Conservation (phyloP, 2,888 invertebrate genomes). For the Rhingia campestris region DNA sequence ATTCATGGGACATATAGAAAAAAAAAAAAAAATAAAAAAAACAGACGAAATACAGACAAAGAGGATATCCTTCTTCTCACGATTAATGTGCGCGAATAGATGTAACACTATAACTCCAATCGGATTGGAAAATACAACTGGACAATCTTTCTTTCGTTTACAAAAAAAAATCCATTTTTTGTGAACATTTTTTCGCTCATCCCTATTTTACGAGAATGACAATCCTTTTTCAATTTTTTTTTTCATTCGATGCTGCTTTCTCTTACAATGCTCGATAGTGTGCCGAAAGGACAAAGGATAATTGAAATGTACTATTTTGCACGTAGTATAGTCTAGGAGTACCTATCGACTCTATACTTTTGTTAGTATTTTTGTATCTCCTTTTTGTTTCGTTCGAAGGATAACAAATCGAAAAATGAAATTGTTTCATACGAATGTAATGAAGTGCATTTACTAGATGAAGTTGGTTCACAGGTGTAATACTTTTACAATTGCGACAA, state of each 20-base stretch:
- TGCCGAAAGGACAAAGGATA: slow-evolving; percentile 69
- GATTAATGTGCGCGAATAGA: slow-evolving; percentile 48
- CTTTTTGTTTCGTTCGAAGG: slow-evolving; percentile 35
- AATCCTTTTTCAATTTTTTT: slow-evolving; percentile 28
- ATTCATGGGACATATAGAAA: slow-evolving; percentile 9
- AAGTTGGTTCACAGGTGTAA: slow-evolving; percentile 56
- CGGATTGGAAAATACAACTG: slow-evolving; percentile 43
- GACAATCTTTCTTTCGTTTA: slow-evolving; percentile 36
- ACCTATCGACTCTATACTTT: slow-evolving; percentile 9
- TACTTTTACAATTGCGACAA: neutral
- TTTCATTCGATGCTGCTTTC: slow-evolving; percentile 5
- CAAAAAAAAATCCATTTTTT: neutral
- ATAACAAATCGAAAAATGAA: slow-evolving; percentile 59
- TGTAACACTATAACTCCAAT: slow-evolving; percentile 38
- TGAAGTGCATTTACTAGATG: slow-evolving; percentile 69
- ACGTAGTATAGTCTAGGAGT: slow-evolving; percentile 17
- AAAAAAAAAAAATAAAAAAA: no score
- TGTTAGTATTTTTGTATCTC: slow-evolving; percentile 20
- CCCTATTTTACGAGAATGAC: slow-evolving; percentile 9
- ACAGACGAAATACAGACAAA: neutral
- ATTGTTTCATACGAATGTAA: slow-evolving; percentile 58
- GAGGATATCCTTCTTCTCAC: slow-evolving; percentile 10
- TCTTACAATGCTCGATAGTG: slow-evolving; percentile 57
- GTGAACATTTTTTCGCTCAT: slow-evolving; percentile 10
- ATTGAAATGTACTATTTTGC: slow-evolving; percentile 64